Conservation (phyloP, 1,140 invertebrate species). For the Hylyphantes graminicola region DNA sequence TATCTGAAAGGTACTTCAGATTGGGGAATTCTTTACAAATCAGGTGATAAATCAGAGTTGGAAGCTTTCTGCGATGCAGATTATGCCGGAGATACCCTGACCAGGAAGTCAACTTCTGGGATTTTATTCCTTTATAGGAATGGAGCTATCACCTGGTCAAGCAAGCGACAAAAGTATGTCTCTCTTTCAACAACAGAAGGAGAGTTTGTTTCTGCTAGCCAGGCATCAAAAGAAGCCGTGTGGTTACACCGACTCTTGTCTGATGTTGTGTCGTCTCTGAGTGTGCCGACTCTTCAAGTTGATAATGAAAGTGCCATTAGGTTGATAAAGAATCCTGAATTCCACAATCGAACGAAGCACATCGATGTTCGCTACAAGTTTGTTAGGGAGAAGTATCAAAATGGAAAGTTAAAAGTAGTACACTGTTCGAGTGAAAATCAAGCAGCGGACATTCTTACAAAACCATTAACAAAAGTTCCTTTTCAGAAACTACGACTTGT, state of each 20-base stretch:
- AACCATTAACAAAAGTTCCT: no score
- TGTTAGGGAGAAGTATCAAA: conserved; percentile 63
- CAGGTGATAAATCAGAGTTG: neutral
- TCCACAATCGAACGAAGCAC: conserved; percentile 68
- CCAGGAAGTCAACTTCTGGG: conserved; percentile 54
- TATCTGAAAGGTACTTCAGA: conserved; percentile 68
- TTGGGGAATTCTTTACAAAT: neutral
- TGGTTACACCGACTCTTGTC: conserved; percentile 29
- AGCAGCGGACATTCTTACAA: no score
- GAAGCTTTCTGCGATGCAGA: conserved; percentile 66
- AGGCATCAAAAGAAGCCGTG: conserved; percentile 31
- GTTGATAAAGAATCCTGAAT: conserved; percentile 67
- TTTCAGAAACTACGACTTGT: no score
- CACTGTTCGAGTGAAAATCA: neutral
- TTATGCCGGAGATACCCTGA: conserved; percentile 65
- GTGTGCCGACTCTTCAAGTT: conserved; percentile 49
- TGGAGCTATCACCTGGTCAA: conserved; percentile 38
- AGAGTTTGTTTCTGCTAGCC: conserved; percentile 43
- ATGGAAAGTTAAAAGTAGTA: neutral
- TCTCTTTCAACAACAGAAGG: conserved; percentile 56
- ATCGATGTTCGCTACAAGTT: conserved; percentile 67
- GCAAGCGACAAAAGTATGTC: conserved; percentile 24
- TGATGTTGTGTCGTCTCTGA: neutral
- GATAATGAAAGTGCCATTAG: conserved; percentile 65
- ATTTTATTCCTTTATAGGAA: conserved; percentile 13